A percentile compares a stretch with the other conserved stretches of the same genome.
phyloP scores from a whole-genome alignment of 2,113 vertebrate genomes.

The Struthio camelus region DNA sequence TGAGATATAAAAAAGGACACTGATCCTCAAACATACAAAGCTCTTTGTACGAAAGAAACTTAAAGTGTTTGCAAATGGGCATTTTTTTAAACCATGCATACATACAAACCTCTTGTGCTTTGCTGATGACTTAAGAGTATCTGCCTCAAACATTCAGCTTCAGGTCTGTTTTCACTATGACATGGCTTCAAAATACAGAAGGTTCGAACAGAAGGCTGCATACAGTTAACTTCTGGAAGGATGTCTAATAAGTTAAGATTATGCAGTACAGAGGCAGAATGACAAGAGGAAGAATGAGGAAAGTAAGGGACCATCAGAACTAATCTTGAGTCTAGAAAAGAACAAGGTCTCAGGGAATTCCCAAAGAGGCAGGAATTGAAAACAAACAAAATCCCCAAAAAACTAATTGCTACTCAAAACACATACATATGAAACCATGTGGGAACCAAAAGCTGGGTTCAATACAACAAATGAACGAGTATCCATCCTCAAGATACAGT shows the following conservation, averaged over 20 bases:
- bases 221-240: neutral
- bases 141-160: neutral
- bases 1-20: neutral
- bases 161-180: neutral
- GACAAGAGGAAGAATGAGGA: neutral
- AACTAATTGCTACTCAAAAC: neutral
- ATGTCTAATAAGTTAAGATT: neutral
- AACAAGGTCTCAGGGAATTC: neutral
- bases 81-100: neutral
- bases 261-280: fast-evolving
- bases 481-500: neutral
- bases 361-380: neutral
- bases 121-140: neutral
- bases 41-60: constrained; percentile 4
- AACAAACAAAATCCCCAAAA: neutral
- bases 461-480: neutral
- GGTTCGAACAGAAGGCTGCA: neutral
- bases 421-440: neutral
- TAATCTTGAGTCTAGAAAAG: neutral
- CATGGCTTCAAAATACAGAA: neutral
- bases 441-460: neutral
- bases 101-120: neutral
- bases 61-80: neutral
- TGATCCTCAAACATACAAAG: neutral
- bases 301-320: neutral